A percentile compares a stretch with the other conserved stretches of the same genome.
Conservation (phyloP, 2,113 vertebrate species). For the Pollachius pollachius region DNA sequence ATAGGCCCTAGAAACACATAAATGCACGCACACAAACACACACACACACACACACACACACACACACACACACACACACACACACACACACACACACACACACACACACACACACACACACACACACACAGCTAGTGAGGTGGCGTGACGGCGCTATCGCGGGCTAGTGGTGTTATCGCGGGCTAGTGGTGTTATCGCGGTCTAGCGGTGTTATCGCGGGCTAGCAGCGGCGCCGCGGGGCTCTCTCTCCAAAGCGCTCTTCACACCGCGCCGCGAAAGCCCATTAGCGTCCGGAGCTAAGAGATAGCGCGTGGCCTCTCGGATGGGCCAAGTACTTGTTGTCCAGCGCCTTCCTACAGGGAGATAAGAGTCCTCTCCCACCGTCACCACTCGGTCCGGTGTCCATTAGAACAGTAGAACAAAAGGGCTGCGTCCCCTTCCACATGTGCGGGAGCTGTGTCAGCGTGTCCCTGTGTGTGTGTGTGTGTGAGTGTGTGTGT, state of each 20-base stretch:
- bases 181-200: constrained; percentile 29
- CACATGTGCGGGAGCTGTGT: constrained; percentile 12
- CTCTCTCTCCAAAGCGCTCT: constrained; percentile 38
- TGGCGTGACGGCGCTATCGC: constrained; percentile 11
- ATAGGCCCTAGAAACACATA: not conserved
- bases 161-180: constrained; percentile 28
- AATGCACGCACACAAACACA: not conserved
- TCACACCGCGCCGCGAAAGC: constrained; percentile 39
- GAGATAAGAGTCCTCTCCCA: constrained; percentile 55
- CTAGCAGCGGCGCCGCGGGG: constrained; percentile 43
- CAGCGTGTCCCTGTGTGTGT: constrained; percentile 32
- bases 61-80: constrained; percentile 28
- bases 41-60: constrained; percentile 24
- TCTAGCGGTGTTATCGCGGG: constrained; percentile 61
- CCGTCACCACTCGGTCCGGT: constrained; percentile 25
- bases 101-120: constrained; percentile 17
- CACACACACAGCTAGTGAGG: constrained; percentile 7
- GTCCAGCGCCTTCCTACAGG: constrained; percentile 45
- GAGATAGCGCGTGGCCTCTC: constrained; percentile 50
- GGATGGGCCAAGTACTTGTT: constrained; percentile 41
- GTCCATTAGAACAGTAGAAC: constrained; percentile 45
- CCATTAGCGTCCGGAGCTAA: constrained; percentile 57
- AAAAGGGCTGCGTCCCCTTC: constrained; percentile 42
- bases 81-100: constrained; percentile 17
- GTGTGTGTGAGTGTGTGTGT: constrained; percentile 19